Base-by-base conservation (phyloP, 2,113 vertebrate species). In the Alligator sinensis region DNA sequence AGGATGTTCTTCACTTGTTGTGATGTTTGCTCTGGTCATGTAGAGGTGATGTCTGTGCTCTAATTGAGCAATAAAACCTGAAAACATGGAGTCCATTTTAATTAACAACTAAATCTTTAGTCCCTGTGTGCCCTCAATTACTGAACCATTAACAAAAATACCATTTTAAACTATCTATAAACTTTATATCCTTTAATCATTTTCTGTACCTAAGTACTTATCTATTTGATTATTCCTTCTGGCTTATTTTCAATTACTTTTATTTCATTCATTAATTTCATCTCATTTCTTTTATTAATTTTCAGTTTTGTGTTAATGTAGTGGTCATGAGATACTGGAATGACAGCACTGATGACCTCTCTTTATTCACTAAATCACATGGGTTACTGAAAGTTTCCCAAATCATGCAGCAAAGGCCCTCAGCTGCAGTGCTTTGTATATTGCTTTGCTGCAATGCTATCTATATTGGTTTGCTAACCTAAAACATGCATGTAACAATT, bases 51-150 rank as follows among this genome's bases (percentile, higher is more conserved):
- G 55, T 21, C 72, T 61, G 18, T 25, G 58, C 89, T 92, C 27
- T 87, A 80, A 75, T 0, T 72, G 17, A 80, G 38, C 55, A 22
- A 80, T 84, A 13, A n/a, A 84, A 27, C 61, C 30, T 38, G 80
- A 60, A 12, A 77, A 15, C 28, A 30, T 66, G 84, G 59, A 75
- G 3, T 78, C 76, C 3, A 2, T 82, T 60, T 59, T 24, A 58
- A 85, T 76, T 85, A 60, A 87, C 89, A 74, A 66, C 4, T 82
- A 86, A 86, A 77, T 90, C 84, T 22, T 70, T 70, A 70, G 19
- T 70, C 19, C 30, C 30, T 70, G 79, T 54, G 16, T 84, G 47
- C 86, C 21, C 57, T 94, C 86, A 94, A 62, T 92, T 91, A 62
- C 61, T 88, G 59, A 82, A 77, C 17, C 79, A 78, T 81, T 92